These are phyloP conservation scores for Sarcophaga peregrina DNA, from an alignment of 1,140 invertebrate species.

Conservation along the genomic window DNA sequence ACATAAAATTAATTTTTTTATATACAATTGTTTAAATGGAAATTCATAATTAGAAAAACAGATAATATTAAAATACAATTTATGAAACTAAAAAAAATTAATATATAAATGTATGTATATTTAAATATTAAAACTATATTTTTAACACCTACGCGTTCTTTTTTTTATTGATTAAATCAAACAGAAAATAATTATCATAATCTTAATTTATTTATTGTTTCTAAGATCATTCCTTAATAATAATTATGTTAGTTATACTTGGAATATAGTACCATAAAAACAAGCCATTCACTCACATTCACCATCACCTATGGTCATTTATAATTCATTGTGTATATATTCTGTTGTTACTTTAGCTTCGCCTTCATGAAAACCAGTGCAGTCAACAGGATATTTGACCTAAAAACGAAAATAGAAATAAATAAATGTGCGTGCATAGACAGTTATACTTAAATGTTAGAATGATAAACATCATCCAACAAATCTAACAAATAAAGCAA, in stretches of 20 bases:
- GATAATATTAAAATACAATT: neutral
- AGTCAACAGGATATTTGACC: conserved; percentile 78
- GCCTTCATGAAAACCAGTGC: conserved; percentile 80
- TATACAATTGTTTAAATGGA: neutral
- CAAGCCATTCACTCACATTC: neutral
- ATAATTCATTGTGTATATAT: conserved; percentile 81
- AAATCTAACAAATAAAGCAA: neutral
- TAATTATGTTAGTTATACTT: neutral
- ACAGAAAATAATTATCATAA: neutral
- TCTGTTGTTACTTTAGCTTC: conserved; percentile 83
- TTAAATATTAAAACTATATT: conserved; percentile 6
- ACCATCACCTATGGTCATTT: conserved; percentile 69
- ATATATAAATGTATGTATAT: neutral
- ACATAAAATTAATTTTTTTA: neutral
- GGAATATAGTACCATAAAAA: conserved; percentile 9
- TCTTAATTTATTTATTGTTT: neutral
- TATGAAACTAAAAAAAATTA: neutral
- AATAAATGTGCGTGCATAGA: neutral
- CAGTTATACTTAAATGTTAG: neutral
- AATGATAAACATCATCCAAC: no score
- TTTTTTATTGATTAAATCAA: neutral
- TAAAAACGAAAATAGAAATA: conserved; percentile 63
- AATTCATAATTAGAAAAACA: neutral
- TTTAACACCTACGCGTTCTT: neutral
- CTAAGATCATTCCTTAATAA: neutral